Conservation (phyloP, 2,113 vertebrate species). For the Bettongia penicillata region DNA sequence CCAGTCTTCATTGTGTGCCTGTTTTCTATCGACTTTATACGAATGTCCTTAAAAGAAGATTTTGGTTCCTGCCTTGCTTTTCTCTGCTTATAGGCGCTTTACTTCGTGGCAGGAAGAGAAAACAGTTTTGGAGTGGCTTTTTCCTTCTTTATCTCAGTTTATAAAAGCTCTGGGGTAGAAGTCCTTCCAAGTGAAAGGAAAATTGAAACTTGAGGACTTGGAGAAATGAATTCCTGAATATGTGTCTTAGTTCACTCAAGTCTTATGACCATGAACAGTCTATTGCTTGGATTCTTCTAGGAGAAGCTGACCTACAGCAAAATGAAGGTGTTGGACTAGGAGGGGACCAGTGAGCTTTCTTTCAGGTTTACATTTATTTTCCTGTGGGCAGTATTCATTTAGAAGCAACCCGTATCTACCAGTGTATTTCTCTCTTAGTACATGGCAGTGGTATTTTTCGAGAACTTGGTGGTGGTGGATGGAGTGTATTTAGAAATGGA, state of each 20-base stretch:
- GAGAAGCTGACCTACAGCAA: too few relatives aligned
- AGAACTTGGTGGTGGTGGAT: too few relatives aligned
- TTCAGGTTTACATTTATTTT: too few relatives aligned
- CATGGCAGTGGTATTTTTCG: too few relatives aligned
- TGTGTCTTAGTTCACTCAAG: background rate
- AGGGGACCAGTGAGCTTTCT: too few relatives aligned
- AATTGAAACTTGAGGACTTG: background rate
- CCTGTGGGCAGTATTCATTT: background rate
- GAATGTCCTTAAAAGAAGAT: background rate
- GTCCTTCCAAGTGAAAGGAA: background rate
- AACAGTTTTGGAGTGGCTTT: background rate
- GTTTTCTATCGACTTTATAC: background rate
- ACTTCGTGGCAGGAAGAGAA: background rate
- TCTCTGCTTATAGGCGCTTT: background rate
- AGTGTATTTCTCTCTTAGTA: too few relatives aligned
- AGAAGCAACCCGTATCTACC: too few relatives aligned
- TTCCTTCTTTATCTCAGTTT: background rate
- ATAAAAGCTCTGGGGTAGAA: background rate
- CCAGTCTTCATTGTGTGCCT: background rate
- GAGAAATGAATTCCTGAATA: background rate
- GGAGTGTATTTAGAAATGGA: too few relatives aligned
- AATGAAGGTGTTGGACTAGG: too few relatives aligned
- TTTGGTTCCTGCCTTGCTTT: background rate
- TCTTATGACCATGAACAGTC: background rate
- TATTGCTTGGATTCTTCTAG: too few relatives aligned